Conservation (phyloP, 2,888 invertebrate genomes). For the Hirtodrosophila histrioides region DNA sequence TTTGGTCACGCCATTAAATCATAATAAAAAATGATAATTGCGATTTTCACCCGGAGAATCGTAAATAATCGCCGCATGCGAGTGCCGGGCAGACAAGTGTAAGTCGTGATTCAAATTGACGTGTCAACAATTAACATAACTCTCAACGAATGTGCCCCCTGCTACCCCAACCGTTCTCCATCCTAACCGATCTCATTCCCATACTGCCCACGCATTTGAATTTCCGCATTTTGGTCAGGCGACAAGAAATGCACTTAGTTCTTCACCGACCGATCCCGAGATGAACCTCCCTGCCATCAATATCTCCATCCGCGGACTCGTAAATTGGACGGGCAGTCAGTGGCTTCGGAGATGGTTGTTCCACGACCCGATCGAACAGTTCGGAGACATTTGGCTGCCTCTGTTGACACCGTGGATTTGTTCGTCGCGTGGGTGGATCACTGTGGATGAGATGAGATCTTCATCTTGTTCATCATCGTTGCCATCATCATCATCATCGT, state of each 20-base stretch:
- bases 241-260: constrained; percentile 50
- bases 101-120: constrained; percentile 83
- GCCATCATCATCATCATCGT: neutral
- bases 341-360: constrained; percentile 34
- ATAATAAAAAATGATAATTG: constrained; percentile 83
- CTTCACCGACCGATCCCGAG: neutral
- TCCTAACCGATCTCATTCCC: constrained; percentile 15
- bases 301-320: constrained; percentile 61
- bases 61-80: constrained; percentile 74
- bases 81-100: constrained; percentile 75
- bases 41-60: constrained; percentile 79
- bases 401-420: constrained; percentile 51
- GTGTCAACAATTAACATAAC: constrained; percentile 80
- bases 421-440: constrained; percentile 38
- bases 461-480: constrained; percentile 1
- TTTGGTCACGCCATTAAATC: constrained; percentile 70
- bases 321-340: constrained; percentile 61
- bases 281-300: constrained; percentile 40
- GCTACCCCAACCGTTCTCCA: neutral
- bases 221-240: constrained; percentile 66
- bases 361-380: constrained; percentile 51
- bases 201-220: constrained; percentile 63
- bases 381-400: constrained; percentile 48
- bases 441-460: constrained; percentile 14
- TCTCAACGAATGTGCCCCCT: constrained; percentile 38